phyloP scores from a whole-genome alignment of 2,797 vertebrate species.

The Gallirallus australis region DNA sequence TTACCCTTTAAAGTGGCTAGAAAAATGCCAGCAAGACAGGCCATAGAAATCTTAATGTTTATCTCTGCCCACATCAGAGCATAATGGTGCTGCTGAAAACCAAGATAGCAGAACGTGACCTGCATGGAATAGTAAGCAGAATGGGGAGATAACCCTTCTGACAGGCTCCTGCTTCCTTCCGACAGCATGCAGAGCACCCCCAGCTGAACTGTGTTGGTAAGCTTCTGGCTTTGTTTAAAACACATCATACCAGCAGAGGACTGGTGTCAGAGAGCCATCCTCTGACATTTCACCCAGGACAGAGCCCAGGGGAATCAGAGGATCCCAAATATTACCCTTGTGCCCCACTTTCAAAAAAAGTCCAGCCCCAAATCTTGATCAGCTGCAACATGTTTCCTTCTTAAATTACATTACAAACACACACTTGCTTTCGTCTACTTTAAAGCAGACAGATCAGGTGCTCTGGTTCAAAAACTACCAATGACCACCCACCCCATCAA shows the following conservation, averaged over 20 bases:
- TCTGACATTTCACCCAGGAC: neutral
- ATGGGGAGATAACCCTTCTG: neutral
- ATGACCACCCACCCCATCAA: neutral
- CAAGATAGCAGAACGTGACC: neutral
- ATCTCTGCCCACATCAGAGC: neutral
- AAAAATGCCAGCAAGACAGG: neutral
- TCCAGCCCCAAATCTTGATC: neutral
- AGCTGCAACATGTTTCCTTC: neutral
- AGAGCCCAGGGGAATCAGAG: neutral
- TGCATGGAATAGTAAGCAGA: neutral
- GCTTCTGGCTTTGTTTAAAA: neutral
- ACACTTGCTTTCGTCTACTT: neutral
- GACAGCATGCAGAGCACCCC: neutral
- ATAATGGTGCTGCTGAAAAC: neutral
- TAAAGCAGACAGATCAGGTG: neutral
- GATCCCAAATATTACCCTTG: neutral
- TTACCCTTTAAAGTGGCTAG: neutral
- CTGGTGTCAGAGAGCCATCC: neutral
- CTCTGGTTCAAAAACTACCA: neutral
- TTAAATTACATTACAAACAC: neutral
- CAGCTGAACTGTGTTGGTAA: neutral
- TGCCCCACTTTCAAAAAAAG: neutral
- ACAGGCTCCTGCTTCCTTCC: neutral
- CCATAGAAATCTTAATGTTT: neutral
- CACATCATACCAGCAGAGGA: neutral